Evolutionary conservation across 2,888 invertebrate genomes (phyloP), one percentile per base, ranked within the genome.

Genomic region (Callyntrura guangdongensis): DNA sequence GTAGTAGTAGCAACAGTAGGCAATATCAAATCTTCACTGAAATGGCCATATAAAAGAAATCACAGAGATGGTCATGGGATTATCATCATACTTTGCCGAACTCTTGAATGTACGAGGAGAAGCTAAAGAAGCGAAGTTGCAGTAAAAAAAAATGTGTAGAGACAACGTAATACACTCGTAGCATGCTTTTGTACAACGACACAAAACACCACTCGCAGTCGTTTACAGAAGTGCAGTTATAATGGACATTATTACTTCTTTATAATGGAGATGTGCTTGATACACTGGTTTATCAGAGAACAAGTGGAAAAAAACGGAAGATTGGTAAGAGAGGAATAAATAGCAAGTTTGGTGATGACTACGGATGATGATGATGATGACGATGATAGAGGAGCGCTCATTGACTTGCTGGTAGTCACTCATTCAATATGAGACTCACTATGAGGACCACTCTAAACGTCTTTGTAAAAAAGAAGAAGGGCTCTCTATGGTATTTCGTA

Each of bases 401-500:
- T 89, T 79, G 89, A 89, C 89, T 89, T 83, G 72, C 53, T 84
- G 47, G 67, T 17, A 89, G 89, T 89, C 89, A 89, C 89, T 89
- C 89, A 83, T 83, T 11, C 47, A 64, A 45, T 82, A 45, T n/a
- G 27, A 59, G 59, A 22, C 74, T 79, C 27, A 47, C 22, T 27
- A 53, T 79, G 67, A 87, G 49, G 79, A 72, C 84, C 81, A 90
- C 85, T 90, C 88, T 92, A 88, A 90, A 90, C 82, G 89, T 91
- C 90, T 84, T 82, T 79, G 87, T 91, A 89, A 87, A 91, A 89
- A 86, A 87, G 87, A 87, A 89, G 89, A 88, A 91, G 88, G 88
- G 91, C 86, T 86, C 90, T 92, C 90, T 83, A 91, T 83, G 88
- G 93, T 83, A 92, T 92, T 92, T 67, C 69, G 61, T 92, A 94